phyloP scores from a whole-genome alignment of 2,797 vertebrate genomes.

The Sorex maritimensis region DNA sequence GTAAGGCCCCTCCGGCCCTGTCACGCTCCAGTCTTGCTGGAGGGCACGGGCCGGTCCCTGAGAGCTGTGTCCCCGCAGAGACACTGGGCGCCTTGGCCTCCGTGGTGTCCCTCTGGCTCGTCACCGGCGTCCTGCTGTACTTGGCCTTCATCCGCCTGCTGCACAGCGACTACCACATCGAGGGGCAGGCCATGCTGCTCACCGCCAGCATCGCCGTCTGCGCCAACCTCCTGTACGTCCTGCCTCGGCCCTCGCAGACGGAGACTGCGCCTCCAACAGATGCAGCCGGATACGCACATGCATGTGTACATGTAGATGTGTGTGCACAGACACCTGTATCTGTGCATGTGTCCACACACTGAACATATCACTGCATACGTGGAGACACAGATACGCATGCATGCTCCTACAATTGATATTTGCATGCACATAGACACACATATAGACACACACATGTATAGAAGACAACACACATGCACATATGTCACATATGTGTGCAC shows the following conservation, averaged over 20 bases:
- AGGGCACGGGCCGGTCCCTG: constrained; percentile 27
- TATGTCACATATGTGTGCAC: no score
- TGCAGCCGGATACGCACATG: no score
- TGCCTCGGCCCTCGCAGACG: neutral
- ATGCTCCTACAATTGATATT: no score
- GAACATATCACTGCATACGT: no score
- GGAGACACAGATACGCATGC: no score
- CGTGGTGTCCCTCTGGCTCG: constrained; percentile 97
- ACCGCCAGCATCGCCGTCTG: constrained; percentile 95
- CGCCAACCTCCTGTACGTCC: constrained; percentile 96
- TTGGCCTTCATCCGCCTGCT: constrained; percentile 96
- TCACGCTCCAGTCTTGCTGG: neutral
- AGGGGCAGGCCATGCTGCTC: constrained; percentile 95
- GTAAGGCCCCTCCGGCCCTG: constrained; percentile 86
- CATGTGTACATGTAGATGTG: no score
- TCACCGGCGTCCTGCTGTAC: constrained; percentile 96
- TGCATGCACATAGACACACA: no score
- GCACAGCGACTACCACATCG: constrained; percentile 96
- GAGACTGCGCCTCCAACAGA: no score
- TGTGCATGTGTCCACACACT: no score
- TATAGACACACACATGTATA: no score
- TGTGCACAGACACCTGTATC: no score
- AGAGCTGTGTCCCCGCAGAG: constrained; percentile 90
- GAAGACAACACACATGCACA: no score
- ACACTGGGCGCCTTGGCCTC: constrained; percentile 96